phyloP scores from a whole-genome alignment of 2,113 vertebrate genomes.

The Myiopsitta monachus region DNA sequence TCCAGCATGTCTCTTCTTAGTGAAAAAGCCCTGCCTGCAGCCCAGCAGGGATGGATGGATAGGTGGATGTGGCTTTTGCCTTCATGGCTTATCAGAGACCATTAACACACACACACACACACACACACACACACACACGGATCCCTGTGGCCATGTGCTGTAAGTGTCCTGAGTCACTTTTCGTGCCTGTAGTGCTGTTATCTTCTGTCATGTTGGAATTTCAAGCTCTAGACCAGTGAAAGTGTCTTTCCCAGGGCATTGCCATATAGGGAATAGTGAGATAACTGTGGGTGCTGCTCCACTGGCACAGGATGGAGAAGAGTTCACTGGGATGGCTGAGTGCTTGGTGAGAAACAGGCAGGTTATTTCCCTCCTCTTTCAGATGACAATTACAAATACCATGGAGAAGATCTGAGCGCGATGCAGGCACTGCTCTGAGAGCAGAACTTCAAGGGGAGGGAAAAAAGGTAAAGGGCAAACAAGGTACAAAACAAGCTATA shows the following conservation, averaged over 20 bases:
- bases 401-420: neutral
- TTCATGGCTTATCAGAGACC: neutral
- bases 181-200: neutral
- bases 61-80: neutral
- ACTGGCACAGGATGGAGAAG: neutral
- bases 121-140: rapidly evolving
- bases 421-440: neutral
- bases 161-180: neutral
- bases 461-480: neutral
- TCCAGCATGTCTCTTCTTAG: neutral
- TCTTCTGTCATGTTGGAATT: neutral
- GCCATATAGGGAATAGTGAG: neutral
- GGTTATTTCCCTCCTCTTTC: neutral
- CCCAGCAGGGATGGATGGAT: neutral
- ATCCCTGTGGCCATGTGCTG: neutral
- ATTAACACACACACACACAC: neutral
- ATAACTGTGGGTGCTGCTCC: neutral
- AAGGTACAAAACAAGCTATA: neutral
- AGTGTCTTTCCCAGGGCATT: neutral
- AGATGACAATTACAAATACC: neutral
- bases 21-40: neutral
- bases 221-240: neutral
- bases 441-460: neutral
- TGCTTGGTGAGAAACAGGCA: neutral
- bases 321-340: rapidly evolving